Conservation (phyloP, 2,113 vertebrate species). For the Opisthocomus hoazin region DNA sequence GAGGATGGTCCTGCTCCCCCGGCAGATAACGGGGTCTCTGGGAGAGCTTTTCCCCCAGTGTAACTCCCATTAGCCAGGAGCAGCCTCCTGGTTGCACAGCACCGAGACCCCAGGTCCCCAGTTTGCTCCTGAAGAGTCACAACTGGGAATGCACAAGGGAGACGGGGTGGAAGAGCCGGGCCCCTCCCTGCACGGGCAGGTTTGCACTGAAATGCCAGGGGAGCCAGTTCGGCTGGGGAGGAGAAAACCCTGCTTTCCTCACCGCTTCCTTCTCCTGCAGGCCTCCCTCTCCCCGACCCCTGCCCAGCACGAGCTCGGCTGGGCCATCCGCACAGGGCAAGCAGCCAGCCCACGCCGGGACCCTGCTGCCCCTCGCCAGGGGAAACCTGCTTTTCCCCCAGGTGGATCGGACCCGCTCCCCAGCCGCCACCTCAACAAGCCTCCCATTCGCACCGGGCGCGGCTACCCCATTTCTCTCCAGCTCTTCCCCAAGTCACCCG, state of each 20-base stretch:
- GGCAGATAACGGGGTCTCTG: neutral
- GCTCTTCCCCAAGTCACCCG: neutral
- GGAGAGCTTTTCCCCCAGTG: neutral
- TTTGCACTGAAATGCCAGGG: neutral
- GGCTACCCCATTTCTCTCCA: rapidly evolving
- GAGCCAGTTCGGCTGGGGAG: neutral
- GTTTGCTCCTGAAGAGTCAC: neutral
- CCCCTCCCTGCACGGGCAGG: neutral
- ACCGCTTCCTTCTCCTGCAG: neutral
- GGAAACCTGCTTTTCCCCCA: neutral
- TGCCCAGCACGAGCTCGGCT: neutral
- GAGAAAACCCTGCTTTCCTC: neutral
- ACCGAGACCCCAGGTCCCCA: neutral
- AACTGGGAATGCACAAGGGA: neutral
- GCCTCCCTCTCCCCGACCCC: neutral
- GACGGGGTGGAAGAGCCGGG: neutral
- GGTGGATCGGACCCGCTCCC: rapidly evolving
- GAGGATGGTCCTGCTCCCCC: rapidly evolving
- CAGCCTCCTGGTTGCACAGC: neutral
- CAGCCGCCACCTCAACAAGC: neutral
- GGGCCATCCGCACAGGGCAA: rapidly evolving
- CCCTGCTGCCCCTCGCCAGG: neutral
- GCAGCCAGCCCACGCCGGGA: neutral
- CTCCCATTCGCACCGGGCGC: neutral
- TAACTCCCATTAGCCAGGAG: neutral